Base-by-base conservation (phyloP, 37 sponge, comb jelly and placozoan species). In the Bolinopsis microptera region DNA sequence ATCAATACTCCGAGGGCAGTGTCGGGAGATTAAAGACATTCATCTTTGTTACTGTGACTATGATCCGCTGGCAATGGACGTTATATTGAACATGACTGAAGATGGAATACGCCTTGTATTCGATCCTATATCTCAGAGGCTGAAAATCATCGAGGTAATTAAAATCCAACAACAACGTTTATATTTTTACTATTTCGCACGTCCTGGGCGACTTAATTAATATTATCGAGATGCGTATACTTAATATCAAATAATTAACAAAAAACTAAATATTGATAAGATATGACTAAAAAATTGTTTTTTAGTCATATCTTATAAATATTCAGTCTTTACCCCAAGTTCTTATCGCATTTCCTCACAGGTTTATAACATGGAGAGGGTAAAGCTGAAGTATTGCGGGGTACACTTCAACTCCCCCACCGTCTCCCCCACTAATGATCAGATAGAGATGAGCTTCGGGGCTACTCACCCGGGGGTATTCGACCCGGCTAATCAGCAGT, bases 111-210 rank as follows among this genome's bases (percentile, higher is more conserved):
- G 93, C 28, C 94, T 97, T 13, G 61, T 95, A 1, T 97, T 97
- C 86, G 99, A 98, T 76, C 94, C 95, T 5, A 92, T 77, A 18
- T 80, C 93, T 0, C 99, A 98, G 93, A 75, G 97, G 69, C 94
- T 98, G 0, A 98, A 96, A 95, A 93, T 97, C 33, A 98, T 98
- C 33, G 96, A 96, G 35, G 94, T 98, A n/a, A n/a, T n/a, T n/a
- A n/a, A n/a, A n/a, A n/a, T n/a, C n/a, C n/a, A n/a, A n/a, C n/a
- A n/a, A n/a, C n/a, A n/a, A n/a, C n/a, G n/a, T n/a, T n/a, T n/a
- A n/a, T n/a, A n/a, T n/a, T n/a, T n/a, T n/a, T n/a, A n/a, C n/a
- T n/a, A n/a, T n/a, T n/a, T n/a, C n/a, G n/a, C n/a, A n/a, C n/a
- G n/a, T n/a, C n/a, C n/a, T n/a, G n/a, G n/a, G n/a, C n/a, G n/a